phyloP scores from a whole-genome alignment of 2,113 vertebrate species.

The Synchiropus splendidus region DNA sequence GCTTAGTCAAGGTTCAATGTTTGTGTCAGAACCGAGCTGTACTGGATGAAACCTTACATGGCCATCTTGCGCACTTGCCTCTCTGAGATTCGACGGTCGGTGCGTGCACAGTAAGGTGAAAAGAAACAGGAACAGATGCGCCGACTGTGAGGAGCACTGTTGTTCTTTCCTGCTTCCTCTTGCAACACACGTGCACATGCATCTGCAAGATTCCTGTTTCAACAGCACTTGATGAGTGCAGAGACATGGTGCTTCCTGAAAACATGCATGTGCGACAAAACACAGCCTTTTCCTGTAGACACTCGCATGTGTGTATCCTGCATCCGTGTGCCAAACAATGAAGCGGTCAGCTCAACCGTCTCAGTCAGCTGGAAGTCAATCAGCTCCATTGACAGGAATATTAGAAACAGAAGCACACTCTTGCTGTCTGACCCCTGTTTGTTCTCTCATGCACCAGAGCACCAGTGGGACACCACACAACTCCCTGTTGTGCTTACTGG shows the following conservation, averaged over 20 bases:
- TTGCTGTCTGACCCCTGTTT: slow-evolving; percentile 31
- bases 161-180: slow-evolving; percentile 7
- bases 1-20: slow-evolving; percentile 27
- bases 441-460: slow-evolving; percentile 29
- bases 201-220: slow-evolving; percentile 10
- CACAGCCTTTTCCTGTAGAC: slow-evolving; percentile 21
- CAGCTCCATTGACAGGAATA: slow-evolving; percentile 26
- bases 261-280: slow-evolving; percentile 25
- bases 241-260: slow-evolving; percentile 33
- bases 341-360: slow-evolving; percentile 25
- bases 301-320: slow-evolving; percentile 14
- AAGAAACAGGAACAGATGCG: slow-evolving; percentile 47
- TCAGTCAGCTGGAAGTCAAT: slow-evolving; percentile 34
- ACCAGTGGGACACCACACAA: slow-evolving; percentile 40
- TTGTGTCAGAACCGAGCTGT: slow-evolving; percentile 12
- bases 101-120: slow-evolving; percentile 43
- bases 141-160: neutral
- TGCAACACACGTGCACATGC: too few relatives aligned
- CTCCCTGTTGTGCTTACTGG: slow-evolving; percentile 49
- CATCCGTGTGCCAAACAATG: slow-evolving; percentile 13
- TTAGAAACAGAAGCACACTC: slow-evolving; percentile 33
- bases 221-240: slow-evolving; percentile 24
- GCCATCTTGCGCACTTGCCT: slow-evolving; percentile 23
- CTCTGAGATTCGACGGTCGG: slow-evolving; percentile 4
- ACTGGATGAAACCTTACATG: slow-evolving; percentile 49